Conservation (phyloP, 2,113 vertebrate species). For the Tetraodon nigroviridis region DNA sequence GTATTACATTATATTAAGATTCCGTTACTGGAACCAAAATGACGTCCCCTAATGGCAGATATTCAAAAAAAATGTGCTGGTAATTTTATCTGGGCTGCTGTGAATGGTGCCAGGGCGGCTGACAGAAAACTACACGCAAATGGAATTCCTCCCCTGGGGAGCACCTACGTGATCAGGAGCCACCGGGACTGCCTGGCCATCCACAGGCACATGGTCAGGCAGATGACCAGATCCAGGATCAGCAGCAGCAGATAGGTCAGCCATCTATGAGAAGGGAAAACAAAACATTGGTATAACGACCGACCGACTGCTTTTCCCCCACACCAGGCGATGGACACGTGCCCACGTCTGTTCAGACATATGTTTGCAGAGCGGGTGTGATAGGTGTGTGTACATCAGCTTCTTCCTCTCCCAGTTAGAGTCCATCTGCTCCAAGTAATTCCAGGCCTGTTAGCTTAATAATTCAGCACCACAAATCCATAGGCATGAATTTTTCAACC, state of each 20-base stretch:
- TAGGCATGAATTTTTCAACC: conserved; percentile 70
- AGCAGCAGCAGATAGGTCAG: conserved; percentile 89
- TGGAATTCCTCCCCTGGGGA: not conserved
- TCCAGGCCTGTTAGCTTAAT: conserved; percentile 64
- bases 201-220: conserved; percentile 84
- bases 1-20: too few species aligned
- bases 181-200: conserved; percentile 86
- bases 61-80: not conserved
- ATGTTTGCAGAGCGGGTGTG: conserved; percentile 28
- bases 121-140: conserved; percentile 1
- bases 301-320: conserved; percentile 13
- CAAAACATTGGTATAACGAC: conserved; percentile 6
- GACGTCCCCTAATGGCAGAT: not conserved
- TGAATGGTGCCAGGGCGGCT: conserved; percentile 30
- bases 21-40: not conserved
- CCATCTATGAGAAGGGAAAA: conserved; percentile 78
- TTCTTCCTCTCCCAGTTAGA: conserved; percentile 47
- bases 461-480: conserved; percentile 73
- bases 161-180: conserved; percentile 85
- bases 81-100: conserved; percentile 11
- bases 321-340: conserved; percentile 5
- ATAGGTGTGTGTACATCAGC: conserved; percentile 32
- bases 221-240: conserved; percentile 87
- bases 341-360: conserved; percentile 18
- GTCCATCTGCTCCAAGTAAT: conserved; percentile 63